phyloP scores from a whole-genome alignment of 2,113 vertebrate genomes.

The Cyanoramphus novaezelandiae region DNA sequence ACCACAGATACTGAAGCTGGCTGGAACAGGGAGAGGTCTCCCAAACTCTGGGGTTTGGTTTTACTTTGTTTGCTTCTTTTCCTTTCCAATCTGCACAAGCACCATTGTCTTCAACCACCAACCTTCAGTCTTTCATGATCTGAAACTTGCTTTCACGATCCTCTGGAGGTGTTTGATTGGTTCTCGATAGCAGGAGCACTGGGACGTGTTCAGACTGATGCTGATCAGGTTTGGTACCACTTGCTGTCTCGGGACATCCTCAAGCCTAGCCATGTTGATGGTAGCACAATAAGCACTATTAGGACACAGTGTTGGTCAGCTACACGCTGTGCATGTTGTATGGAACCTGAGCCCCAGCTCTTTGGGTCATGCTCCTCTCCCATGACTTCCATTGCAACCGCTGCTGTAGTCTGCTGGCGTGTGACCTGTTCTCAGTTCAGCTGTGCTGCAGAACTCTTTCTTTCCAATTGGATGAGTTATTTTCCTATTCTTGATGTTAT shows the following conservation, averaged over 20 bases:
- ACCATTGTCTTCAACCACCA: not conserved
- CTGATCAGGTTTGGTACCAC: not conserved
- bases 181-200: not conserved
- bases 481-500: not conserved
- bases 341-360: not conserved
- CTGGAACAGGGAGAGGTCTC: not conserved
- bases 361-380: not conserved
- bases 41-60: not conserved
- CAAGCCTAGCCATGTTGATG: rapidly evolving
- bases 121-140: not conserved
- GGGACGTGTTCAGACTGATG: rapidly evolving
- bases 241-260: not conserved
- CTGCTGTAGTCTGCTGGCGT: not conserved
- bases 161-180: not conserved
- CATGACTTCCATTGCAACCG: rapidly evolving
- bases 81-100: not conserved
- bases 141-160: not conserved
- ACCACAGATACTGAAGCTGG: not conserved
- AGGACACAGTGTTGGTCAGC: not conserved
- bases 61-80: rapidly evolving
- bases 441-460: not conserved
- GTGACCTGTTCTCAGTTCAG: not conserved
- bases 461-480: not conserved
- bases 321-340: not conserved
- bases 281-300: not conserved